A percentile compares a stretch with the other conserved stretches of the same genome.
phyloP scores from a whole-genome alignment of 2,113 vertebrate species.

The Ia io region DNA sequence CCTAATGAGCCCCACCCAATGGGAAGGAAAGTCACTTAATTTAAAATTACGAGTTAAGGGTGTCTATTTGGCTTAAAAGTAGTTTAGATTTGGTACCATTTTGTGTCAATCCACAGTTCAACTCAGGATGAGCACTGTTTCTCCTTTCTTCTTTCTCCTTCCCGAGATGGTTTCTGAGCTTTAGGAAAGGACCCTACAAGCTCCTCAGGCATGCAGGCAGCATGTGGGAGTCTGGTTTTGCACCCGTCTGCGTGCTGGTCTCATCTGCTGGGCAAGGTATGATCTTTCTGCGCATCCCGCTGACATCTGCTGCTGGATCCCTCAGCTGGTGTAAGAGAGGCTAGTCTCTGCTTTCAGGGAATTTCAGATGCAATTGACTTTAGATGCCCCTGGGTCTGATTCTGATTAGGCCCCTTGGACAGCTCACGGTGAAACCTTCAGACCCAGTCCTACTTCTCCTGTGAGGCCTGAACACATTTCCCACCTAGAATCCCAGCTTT shows the following conservation, averaged over 20 bases:
- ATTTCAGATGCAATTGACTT: not conserved
- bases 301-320: not conserved
- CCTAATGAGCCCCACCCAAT: not conserved
- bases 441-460: not conserved
- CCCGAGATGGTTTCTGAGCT: not conserved
- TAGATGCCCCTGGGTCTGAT: not conserved
- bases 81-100: not conserved
- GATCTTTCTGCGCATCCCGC: not conserved
- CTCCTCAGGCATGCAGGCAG: not conserved
- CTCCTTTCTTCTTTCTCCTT: not conserved
- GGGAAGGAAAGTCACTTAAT: not conserved
- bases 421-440: not conserved
- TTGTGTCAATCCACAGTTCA: not conserved
- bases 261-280: not conserved
- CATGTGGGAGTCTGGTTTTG: not conserved
- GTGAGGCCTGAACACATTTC: accelerated
- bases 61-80: not conserved
- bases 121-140: not conserved
- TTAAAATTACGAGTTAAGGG: not conserved
- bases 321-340: not conserved
- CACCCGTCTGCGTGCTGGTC: accelerated
- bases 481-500: not conserved
- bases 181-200: accelerated
- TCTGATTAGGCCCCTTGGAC: not conserved
- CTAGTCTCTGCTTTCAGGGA: not conserved